A percentile compares a stretch with the other conserved stretches of the same genome.
These are phyloP conservation scores for Agonopterix arenella DNA, from an alignment of 2,888 invertebrate genomes.

Conservation along the genomic window DNA sequence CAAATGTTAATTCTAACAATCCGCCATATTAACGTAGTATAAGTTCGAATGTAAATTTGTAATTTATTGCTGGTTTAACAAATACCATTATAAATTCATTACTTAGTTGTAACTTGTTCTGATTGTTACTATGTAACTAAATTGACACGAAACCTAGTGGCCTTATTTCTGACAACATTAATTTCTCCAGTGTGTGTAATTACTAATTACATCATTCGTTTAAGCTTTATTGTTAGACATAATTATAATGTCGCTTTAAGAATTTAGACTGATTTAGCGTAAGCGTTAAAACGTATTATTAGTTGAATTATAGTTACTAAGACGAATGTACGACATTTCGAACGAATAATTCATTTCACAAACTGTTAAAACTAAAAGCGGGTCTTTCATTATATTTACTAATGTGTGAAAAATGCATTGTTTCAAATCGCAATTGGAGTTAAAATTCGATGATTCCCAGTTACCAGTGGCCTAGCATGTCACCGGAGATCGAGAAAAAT, in stretches of 20 bases:
- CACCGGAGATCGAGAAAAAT: too few relatives aligned
- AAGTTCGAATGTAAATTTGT: slow-evolving; percentile 26
- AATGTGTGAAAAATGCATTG: neutral
- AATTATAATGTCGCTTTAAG: slow-evolving; percentile 68
- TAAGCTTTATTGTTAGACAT: slow-evolving; percentile 72
- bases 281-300: slow-evolving; percentile 71
- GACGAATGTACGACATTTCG: slow-evolving; percentile 52
- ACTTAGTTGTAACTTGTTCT: slow-evolving; percentile 22
- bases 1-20: slow-evolving; percentile 18
- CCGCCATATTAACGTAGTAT: slow-evolving; percentile 50
- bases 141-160: slow-evolving; percentile 45
- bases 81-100: slow-evolving; percentile 13
- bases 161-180: slow-evolving; percentile 47
- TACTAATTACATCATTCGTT: slow-evolving; percentile 61
- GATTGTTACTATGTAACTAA: slow-evolving; percentile 31
- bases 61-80: slow-evolving; percentile 20
- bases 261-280: slow-evolving; percentile 75
- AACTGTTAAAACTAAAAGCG: neutral
- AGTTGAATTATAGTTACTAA: slow-evolving; percentile 61
- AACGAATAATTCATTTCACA: slow-evolving; percentile 31
- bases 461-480: too few relatives aligned
- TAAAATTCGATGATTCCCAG: too few relatives aligned
- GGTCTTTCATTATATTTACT: neutral
- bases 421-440: too few relatives aligned
- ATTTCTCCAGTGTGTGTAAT: slow-evolving; percentile 69